These are phyloP conservation scores for Phrynocephalus versicolor DNA, from an alignment of 2,113 vertebrate genomes.

Conservation along the genomic window DNA sequence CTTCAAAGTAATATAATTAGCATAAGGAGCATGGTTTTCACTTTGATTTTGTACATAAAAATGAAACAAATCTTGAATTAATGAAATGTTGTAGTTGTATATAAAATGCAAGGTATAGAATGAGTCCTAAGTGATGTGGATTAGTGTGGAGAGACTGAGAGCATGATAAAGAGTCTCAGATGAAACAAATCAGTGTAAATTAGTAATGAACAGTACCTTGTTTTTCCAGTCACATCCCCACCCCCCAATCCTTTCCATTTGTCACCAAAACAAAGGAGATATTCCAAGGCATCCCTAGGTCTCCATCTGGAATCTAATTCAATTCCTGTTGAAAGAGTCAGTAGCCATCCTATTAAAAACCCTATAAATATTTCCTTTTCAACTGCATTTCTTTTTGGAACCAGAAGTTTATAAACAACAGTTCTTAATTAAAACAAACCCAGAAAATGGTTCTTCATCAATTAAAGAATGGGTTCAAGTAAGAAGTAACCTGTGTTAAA, in stretches of 20 bases:
- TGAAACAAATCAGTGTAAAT: slow-evolving; percentile 56
- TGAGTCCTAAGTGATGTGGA: slow-evolving; percentile 14
- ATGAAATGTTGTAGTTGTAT: background rate
- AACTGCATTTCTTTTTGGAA: slow-evolving; percentile 28
- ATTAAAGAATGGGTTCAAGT: slow-evolving; percentile 60
- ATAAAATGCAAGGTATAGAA: background rate
- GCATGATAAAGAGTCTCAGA: slow-evolving; percentile 47
- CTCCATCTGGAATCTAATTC: slow-evolving; percentile 41
- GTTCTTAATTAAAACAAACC: slow-evolving; percentile 58
- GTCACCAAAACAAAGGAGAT: slow-evolving; percentile 54
- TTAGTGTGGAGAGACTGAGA: slow-evolving; percentile 35
- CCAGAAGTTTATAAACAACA: slow-evolving; percentile 45
- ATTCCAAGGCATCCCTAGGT: slow-evolving; percentile 14
- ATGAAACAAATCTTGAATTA: slow-evolving; percentile 38
- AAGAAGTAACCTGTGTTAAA: slow-evolving; percentile 44
- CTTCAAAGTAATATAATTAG: slow-evolving; percentile 13
- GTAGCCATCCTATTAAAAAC: slow-evolving; percentile 63
- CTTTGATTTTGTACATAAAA: background rate
- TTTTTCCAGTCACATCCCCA: slow-evolving; percentile 24
- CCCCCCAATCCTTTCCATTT: slow-evolving; percentile 10
- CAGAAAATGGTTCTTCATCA: slow-evolving; percentile 50
- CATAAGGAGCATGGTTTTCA: background rate
- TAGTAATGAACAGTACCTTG: slow-evolving; percentile 63
- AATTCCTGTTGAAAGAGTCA: slow-evolving; percentile 48
- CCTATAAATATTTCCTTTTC: slow-evolving; percentile 63